Evolutionary conservation across 2,113 vertebrate species (phyloP).

Genomic region (Burhinus oedicnemus): DNA sequence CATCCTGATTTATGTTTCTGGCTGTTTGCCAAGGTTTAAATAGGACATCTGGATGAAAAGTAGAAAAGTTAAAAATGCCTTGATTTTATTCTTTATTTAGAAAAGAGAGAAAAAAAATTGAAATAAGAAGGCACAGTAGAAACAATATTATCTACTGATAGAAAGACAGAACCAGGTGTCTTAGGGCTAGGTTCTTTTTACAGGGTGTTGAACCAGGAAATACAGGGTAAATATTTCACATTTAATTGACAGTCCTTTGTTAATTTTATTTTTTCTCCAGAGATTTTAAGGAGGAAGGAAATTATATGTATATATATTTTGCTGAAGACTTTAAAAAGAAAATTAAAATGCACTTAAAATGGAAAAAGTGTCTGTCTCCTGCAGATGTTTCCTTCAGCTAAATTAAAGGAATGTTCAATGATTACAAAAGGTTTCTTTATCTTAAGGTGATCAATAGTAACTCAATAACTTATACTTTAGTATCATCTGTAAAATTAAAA

Average conservation of each 20-base stretch:
- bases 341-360: neutral
- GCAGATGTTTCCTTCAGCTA: neutral
- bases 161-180: neutral
- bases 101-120: neutral
- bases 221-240: neutral
- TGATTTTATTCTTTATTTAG: neutral
- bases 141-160: neutral
- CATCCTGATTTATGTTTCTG: neutral
- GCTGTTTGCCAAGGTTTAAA: neutral
- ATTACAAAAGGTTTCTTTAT: neutral
- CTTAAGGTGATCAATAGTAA: neutral
- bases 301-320: neutral
- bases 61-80: neutral
- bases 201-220: neutral
- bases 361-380: neutral
- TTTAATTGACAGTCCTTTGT: neutral
- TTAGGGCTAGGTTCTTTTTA: neutral
- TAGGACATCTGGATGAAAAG: slow-evolving; percentile 16
- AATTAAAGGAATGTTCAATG: neutral
- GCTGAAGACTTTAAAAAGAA: neutral
- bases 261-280: neutral
- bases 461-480: neutral
- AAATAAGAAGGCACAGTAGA: neutral
- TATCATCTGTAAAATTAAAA: neutral
- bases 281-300: neutral